Percentiles rank a stretch among this genome's conserved stretches.
phyloP scores from a whole-genome alignment of 92 coral and sea anemone genomes.

The Blastomussa wellsi region DNA sequence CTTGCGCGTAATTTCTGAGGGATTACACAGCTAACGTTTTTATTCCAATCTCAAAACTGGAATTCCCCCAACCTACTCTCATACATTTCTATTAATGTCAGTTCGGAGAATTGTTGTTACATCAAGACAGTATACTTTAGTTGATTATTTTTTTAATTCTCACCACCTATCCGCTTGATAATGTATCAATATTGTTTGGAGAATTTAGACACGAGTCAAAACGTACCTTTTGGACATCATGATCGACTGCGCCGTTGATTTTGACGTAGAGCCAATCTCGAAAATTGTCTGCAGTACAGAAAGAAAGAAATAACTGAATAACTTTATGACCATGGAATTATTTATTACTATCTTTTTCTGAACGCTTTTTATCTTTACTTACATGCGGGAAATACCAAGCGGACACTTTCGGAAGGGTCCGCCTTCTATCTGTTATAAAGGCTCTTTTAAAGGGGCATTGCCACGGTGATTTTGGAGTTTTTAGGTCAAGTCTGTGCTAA shows the following conservation, averaged over 20 bases:
- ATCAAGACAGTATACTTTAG: background rate
- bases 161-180: background rate
- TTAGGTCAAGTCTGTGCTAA: too few species aligned
- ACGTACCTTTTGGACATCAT: conserved; percentile 82
- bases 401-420: too few species aligned
- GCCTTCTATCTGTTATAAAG: too few species aligned
- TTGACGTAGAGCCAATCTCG: conserved; percentile 80
- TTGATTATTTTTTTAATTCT: background rate
- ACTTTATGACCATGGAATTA: background rate
- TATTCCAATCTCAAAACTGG: background rate
- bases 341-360: background rate
- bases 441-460: too few species aligned
- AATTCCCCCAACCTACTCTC: background rate
- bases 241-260: conserved; percentile 62
- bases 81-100: background rate
- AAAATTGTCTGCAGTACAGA: conserved; percentile 71
- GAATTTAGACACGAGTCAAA: background rate
- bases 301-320: background rate
- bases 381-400: too few species aligned
- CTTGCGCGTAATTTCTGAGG: background rate
- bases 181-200: background rate
- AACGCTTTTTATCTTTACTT: too few species aligned
- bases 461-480: too few species aligned
- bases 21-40: background rate
- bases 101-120: background rate